Evolutionary conservation across 2,888 invertebrate species (phyloP), one percentile per base, ranked within the genome.

Genomic region (Ichneumon xanthorius): DNA sequence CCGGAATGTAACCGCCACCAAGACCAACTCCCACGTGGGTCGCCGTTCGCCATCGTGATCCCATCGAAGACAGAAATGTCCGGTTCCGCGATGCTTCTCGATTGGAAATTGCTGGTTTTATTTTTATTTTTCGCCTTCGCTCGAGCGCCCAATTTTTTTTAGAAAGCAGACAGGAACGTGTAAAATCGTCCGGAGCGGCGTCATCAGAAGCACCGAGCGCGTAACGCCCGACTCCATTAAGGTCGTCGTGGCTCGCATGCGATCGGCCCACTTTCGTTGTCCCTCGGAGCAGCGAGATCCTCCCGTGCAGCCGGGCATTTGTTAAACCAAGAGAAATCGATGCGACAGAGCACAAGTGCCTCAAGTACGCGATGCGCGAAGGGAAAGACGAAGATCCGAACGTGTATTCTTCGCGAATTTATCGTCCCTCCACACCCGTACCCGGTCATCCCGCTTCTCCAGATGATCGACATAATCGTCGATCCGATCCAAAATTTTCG

Each of bases 211-310:
- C 76, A 87, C 84, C 71, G 86, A 68, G 48, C 79, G 85, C 86
- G 87, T 83, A 85, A 81, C 76, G 71, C 65, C 33, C 61, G 68
- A 81, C 76, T 78, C 84, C 87, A 90, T 90, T 91, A 91, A 89
- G 89, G 87, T 86, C 77, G 84, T 30, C 26, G 61, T 40, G 72
- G 53, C 77, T 75, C 88, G 88, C 86, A 83, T 86, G 88, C 87
- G 89, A 92, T 92, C 91, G 90, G 90, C 91, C 90, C 89, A 92
- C 92, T 92, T 92, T 92, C 89, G 75, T 80, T 70, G 67, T 84
- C 53, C 48, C 61, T 55, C 77, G 40, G 68, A 55, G 76, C 22
- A 58, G 14, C 30, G 45, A 45, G 55, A 76, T 83, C 22, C 53
- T 65, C 70, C 48, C 40, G 45, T 30, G 16, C 63, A 14, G 61